Conservation (phyloP, 2,888 invertebrate genomes). For the Chrysolina americana region DNA sequence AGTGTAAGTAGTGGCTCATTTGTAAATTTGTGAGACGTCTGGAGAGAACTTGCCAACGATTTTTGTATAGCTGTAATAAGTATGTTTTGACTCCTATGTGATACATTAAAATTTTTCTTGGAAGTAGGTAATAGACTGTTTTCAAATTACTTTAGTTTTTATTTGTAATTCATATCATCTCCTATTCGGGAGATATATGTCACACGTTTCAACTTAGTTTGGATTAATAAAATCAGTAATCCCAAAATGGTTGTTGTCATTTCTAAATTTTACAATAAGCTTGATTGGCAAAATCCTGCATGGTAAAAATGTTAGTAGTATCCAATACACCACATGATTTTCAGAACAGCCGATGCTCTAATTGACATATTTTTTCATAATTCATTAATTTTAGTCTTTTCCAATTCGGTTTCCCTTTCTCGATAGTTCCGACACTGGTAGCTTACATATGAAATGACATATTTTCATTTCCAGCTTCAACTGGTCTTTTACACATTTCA, state of each 20-base stretch:
- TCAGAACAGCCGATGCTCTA: too few relatives aligned
- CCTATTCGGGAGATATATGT: not conserved
- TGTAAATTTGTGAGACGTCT: not conserved
- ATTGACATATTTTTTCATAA: too few relatives aligned
- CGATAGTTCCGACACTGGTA: too few relatives aligned
- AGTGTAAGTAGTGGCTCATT: too few relatives aligned
- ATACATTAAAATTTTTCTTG: not conserved
- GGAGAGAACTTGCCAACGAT: not conserved
- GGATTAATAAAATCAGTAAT: slow-evolving; percentile 6
- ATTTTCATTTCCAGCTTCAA: too few relatives aligned
- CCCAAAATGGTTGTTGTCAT: not conserved
- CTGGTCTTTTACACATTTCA: too few relatives aligned
- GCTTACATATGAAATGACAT: too few relatives aligned
- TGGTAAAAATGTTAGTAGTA: too few relatives aligned
- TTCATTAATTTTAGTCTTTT: too few relatives aligned
- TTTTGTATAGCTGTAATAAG: slow-evolving; percentile 7
- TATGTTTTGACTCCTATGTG: slow-evolving; percentile 1
- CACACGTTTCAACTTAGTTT: not conserved
- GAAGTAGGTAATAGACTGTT: slow-evolving; percentile 11
- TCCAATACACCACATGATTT: too few relatives aligned
- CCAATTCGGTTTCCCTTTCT: too few relatives aligned
- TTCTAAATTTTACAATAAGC: not conserved
- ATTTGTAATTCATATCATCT: not conserved
- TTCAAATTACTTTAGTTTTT: slow-evolving; percentile 8
- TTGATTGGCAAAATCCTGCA: not conserved